Evolutionary conservation across 2,888 invertebrate genomes (phyloP).

Genomic region (Cyclophora albipunctata): DNA sequence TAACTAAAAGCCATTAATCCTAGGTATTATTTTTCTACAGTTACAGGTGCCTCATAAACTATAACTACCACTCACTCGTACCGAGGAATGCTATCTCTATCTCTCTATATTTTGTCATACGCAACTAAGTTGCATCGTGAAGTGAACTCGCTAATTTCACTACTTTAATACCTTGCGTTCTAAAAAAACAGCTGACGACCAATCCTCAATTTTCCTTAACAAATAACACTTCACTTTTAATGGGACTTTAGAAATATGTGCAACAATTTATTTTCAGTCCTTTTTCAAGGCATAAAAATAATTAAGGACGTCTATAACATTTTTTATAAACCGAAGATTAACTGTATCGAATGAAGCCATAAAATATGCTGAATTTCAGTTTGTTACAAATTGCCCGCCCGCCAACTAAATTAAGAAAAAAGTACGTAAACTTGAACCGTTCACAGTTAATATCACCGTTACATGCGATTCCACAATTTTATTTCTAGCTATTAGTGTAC

Average conservation of each 20-base stretch:
- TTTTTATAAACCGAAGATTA: neutral
- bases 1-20: too few species aligned
- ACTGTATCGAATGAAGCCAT: slow-evolving; percentile 12
- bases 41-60: too few species aligned
- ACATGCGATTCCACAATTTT: slow-evolving; percentile 72
- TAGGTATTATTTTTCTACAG: too few species aligned
- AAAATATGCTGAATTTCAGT: slow-evolving; percentile 34
- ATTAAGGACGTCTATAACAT: neutral
- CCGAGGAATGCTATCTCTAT: too few species aligned
- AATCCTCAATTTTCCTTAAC: neutral
- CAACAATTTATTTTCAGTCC: too few species aligned
- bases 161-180: too few species aligned
- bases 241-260: slow-evolving; percentile 2
- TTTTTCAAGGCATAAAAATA: too few species aligned
- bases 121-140: too few species aligned
- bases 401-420: slow-evolving; percentile 52
- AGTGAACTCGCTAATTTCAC: neutral
- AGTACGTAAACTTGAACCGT: slow-evolving; percentile 56
- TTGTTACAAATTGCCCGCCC: slow-evolving; percentile 42
- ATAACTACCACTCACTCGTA: too few species aligned
- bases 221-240: neutral
- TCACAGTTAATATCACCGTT: slow-evolving; percentile 67
- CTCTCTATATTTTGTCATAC: too few species aligned
- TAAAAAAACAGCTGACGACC: neutral
- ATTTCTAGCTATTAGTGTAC: slow-evolving; percentile 63